Percentiles rank a stretch among this genome's conserved stretches.
These are phyloP conservation scores for Bombus confusus DNA, from an alignment of 1,140 invertebrate genomes.

Conservation along the genomic window DNA sequence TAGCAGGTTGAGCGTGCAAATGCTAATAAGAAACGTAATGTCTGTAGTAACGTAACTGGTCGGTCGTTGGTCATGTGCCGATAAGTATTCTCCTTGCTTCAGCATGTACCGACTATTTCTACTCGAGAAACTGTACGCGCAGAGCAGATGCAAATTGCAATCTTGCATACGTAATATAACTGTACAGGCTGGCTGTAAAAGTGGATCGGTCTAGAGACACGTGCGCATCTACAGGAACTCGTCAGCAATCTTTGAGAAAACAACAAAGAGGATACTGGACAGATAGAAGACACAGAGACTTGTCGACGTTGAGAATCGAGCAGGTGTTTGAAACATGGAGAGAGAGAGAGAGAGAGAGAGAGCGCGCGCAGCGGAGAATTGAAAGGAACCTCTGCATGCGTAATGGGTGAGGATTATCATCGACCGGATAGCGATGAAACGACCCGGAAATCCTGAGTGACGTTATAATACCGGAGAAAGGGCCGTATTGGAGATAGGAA, in stretches of 20 bases:
- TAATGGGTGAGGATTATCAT: slow-evolving; percentile 39
- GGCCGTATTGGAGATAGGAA: slow-evolving; percentile 29
- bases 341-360: background rate
- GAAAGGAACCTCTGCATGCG: slow-evolving; percentile 41
- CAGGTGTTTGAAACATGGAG: background rate
- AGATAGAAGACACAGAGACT: background rate
- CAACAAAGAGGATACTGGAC: background rate
- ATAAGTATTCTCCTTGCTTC: background rate
- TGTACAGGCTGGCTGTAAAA: background rate
- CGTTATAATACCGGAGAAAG: slow-evolving; percentile 45
- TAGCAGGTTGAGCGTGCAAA: slow-evolving; percentile 66
- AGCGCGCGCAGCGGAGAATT: background rate
- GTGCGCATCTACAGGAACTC: background rate
- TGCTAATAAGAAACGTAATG: slow-evolving; percentile 54
- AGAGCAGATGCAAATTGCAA: slow-evolving; percentile 58
- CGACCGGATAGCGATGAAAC: slow-evolving; percentile 48
- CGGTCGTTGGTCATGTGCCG: slow-evolving; percentile 18
- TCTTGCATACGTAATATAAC: slow-evolving; percentile 65
- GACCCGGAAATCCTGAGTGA: slow-evolving; percentile 53
- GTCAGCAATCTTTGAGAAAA: background rate
- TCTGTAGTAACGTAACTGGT: slow-evolving; percentile 41
- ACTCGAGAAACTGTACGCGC: background rate
- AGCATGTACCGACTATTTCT: background rate
- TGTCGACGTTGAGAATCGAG: background rate
- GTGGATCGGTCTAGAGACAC: background rate